Conservation (phyloP, 2,888 invertebrate genomes). For the Ichneumoninae sp. region DNA sequence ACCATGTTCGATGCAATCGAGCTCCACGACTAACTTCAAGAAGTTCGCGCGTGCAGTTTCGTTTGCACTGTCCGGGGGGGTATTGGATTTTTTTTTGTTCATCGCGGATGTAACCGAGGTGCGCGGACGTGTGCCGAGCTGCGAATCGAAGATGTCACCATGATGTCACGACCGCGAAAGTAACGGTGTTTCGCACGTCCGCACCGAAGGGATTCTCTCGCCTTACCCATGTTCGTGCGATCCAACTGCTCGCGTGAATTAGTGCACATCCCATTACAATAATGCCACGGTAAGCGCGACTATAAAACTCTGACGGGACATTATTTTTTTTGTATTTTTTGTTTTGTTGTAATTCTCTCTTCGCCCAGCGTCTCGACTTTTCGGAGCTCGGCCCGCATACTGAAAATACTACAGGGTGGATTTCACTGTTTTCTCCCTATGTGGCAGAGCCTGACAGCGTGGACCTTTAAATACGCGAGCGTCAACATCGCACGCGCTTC, state of each 20-base stretch:
- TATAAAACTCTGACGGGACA: background rate
- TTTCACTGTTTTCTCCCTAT: background rate
- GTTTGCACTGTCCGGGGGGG: background rate
- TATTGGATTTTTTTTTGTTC: conserved; percentile 24
- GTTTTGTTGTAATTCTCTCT: background rate
- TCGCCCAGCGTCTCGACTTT: conserved; percentile 34
- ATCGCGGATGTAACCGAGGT: conserved; percentile 27
- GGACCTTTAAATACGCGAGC: conserved; percentile 33
- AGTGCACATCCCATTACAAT: conserved; percentile 67
- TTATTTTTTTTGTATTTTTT: conserved; percentile 8
- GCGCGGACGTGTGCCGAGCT: conserved; percentile 57
- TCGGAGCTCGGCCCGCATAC: background rate
- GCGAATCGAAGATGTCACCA: conserved; percentile 69
- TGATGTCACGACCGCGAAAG: conserved; percentile 69
- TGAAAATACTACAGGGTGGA: background rate
- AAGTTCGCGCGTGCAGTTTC: conserved; percentile 19
- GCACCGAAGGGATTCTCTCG: conserved; percentile 22
- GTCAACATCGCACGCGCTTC: conserved; percentile 26
- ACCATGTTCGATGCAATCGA: conserved; percentile 29
- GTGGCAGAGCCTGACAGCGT: conserved; percentile 20
- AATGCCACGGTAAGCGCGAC: conserved; percentile 71
- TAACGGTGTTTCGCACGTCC: conserved; percentile 68
- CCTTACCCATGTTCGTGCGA: conserved; percentile 68
- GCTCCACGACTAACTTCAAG: conserved; percentile 55
- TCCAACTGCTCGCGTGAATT: conserved; percentile 60